Evolutionary conservation across 1,140 invertebrate species (phyloP).

Genomic region (Apis florea): DNA sequence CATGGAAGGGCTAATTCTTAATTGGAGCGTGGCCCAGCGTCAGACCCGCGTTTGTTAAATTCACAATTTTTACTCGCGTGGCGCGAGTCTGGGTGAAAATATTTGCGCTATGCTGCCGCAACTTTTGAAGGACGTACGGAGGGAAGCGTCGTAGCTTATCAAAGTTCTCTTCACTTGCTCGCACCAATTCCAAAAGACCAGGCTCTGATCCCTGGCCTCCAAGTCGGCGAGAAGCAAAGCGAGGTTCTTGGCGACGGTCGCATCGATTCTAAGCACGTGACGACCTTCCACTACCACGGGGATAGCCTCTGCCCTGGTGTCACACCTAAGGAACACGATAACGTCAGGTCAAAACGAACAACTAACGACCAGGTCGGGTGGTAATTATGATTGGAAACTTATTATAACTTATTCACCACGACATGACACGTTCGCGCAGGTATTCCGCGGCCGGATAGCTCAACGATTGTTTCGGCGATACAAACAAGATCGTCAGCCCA

Average conservation of each 20-base stretch:
- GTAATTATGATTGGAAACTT: background rate
- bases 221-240: constrained; percentile 71
- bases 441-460: constrained; percentile 86
- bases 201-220: constrained; percentile 67
- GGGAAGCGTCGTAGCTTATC: constrained; percentile 68
- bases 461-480: constrained; percentile 83
- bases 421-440: constrained; percentile 81
- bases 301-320: constrained; percentile 62
- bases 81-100: constrained; percentile 60
- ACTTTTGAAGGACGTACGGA: constrained; percentile 63
- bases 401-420: constrained; percentile 68
- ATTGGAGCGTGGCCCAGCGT: background rate
- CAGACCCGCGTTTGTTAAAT: background rate
- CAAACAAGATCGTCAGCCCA: constrained; percentile 75
- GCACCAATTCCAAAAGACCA: constrained; percentile 79
- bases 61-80: constrained; percentile 19
- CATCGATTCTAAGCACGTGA: constrained; percentile 83
- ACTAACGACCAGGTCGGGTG: background rate
- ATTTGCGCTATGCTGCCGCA: constrained; percentile 65
- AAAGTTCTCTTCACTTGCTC: constrained; percentile 67
- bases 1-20: background rate
- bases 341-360: background rate
- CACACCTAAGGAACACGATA: constrained; percentile 68
- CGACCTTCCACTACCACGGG: constrained; percentile 84
- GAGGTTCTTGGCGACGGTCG: constrained; percentile 83